Evolutionary conservation across 1,140 invertebrate genomes (phyloP).

Genomic region (Pinna nobilis): DNA sequence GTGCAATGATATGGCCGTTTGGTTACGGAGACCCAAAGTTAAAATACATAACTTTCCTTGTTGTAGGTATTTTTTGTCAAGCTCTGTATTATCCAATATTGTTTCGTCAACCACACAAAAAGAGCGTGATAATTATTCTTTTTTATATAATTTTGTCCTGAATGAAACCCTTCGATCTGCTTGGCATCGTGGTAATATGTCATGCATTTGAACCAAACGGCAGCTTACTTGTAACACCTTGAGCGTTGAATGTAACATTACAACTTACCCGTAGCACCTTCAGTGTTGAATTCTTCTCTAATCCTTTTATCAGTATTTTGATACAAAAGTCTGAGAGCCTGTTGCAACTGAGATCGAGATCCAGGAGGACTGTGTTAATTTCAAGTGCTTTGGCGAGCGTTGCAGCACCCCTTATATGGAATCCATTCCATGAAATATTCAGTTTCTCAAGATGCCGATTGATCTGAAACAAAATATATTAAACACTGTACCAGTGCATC

Average conservation of each 20-base stretch:
- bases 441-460: conserved; percentile 56
- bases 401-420: conserved; percentile 51
- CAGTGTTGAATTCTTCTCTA: conserved; percentile 52
- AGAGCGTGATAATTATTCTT: no score
- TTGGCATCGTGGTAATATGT: no score
- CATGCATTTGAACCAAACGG: no score
- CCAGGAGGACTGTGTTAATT: conserved; percentile 50
- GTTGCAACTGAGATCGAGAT: conserved; percentile 64
- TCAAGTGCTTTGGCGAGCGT: conserved; percentile 55
- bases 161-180: no score
- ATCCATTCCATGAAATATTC: conserved; percentile 61
- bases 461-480: conserved; percentile 36
- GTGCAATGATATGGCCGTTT: no score
- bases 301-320: conserved; percentile 49
- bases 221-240: no score
- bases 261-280: conserved; percentile 44
- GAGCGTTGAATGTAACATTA: background rate
- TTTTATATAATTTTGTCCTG: no score
- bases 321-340: conserved; percentile 55
- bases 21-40: no score
- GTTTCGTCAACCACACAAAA: no score
- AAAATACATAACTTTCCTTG: background rate
- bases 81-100: no score
- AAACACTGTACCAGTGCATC: no score
- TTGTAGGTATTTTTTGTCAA: background rate